Percentiles rank a stretch among this genome's conserved stretches.
phyloP scores from a whole-genome alignment of 2,113 vertebrate genomes.

The Corynorhinus townsendii region DNA sequence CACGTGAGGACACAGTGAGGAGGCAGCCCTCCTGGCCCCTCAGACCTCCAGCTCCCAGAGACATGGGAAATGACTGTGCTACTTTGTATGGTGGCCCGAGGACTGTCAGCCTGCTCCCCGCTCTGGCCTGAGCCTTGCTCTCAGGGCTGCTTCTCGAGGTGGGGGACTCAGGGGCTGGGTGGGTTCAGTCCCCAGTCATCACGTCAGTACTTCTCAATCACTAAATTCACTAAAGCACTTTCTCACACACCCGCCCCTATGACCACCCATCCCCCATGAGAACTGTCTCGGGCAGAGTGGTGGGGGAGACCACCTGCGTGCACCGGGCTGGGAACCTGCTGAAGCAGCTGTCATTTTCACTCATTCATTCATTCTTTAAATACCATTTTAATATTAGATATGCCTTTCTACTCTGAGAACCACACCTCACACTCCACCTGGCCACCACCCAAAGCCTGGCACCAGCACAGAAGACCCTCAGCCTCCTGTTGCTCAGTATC shows the following conservation, averaged over 20 bases:
- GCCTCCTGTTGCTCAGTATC: not conserved
- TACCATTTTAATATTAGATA: accelerated
- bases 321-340: not conserved
- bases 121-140: not conserved
- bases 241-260: not conserved
- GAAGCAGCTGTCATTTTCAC: too few relatives aligned
- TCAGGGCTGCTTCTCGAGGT: not conserved
- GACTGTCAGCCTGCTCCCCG: not conserved
- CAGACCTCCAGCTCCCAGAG: accelerated
- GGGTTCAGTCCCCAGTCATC: not conserved
- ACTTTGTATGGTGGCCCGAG: not conserved
- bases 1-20: accelerated
- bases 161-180: not conserved
- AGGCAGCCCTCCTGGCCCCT: not conserved
- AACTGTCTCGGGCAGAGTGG: not conserved
- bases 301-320: not conserved
- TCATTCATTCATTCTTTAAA: not conserved
- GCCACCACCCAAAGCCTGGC: not conserved
- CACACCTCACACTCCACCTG: not conserved
- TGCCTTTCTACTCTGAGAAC: not conserved
- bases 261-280: not conserved
- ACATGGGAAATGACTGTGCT: not conserved
- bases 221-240: not conserved
- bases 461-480: not conserved
- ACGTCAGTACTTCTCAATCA: not conserved